These are phyloP conservation scores for fruit fly (Drosophila melanogaster) DNA, from an alignment of 1,140 invertebrate species.

Conservation along the genomic window DNA sequence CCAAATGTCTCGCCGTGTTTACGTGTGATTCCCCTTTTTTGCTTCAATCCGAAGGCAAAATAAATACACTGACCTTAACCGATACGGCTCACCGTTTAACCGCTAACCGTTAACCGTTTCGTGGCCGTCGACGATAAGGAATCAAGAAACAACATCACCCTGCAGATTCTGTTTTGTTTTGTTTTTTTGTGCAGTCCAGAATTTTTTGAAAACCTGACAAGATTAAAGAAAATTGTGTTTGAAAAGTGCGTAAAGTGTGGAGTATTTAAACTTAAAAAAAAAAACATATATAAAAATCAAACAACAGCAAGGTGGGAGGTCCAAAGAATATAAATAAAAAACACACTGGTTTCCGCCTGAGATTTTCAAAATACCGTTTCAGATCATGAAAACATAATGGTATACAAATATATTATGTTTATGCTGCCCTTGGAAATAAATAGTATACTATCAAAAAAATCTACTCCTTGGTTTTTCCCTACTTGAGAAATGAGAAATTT, in stretches of 20 bases:
- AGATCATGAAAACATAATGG: too few species aligned
- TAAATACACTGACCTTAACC: conserved; percentile 16
- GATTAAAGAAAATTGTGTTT: not conserved
- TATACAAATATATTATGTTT: not conserved
- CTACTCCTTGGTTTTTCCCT: too few species aligned
- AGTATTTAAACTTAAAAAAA: not conserved
- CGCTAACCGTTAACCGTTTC: conserved; percentile 11
- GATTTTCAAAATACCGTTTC: not conserved
- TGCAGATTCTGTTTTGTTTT: conserved; percentile 10
- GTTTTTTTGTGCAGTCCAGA: conserved; percentile 10
- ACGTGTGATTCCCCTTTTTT: conserved; percentile 23
- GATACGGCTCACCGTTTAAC: not conserved
- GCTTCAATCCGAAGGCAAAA: not conserved
- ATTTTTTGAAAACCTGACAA: conserved; percentile 12
- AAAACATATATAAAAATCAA: not conserved
- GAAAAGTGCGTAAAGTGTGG: conserved; percentile 6
- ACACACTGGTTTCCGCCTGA: not conserved
- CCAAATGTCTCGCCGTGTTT: conserved; percentile 25
- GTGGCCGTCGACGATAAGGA: not conserved
- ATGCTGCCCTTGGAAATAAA: not conserved
- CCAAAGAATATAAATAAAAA: not conserved
- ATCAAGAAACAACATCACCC: conserved; percentile 1
- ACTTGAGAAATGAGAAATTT: too few species aligned
- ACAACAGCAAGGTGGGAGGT: conserved; percentile 5
- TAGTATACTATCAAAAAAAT: not conserved